Evolutionary conservation across 2,888 invertebrate species (phyloP).

Genomic region (Drosophila multiciliata): DNA sequence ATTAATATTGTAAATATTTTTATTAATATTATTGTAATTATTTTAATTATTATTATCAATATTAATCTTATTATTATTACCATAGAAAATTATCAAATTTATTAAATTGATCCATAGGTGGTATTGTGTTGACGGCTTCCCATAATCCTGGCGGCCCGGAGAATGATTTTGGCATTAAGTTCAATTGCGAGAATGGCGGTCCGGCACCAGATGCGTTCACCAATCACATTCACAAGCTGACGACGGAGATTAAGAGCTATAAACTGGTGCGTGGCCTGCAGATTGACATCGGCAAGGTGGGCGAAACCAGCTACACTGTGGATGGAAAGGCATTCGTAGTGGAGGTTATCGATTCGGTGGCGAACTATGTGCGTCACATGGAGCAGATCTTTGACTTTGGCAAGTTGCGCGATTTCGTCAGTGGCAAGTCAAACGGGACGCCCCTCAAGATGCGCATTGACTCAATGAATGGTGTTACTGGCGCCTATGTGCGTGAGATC

Average conservation of each 20-base stretch:
- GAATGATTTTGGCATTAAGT: slow-evolving; percentile 99
- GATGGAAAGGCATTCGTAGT: slow-evolving; percentile 90
- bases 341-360: slow-evolving; percentile 95
- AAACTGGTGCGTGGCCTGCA: slow-evolving; percentile 91
- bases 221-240: slow-evolving; percentile 93
- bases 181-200: slow-evolving; percentile 98
- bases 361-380: slow-evolving; percentile 95
- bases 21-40: neutral
- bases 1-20: neutral
- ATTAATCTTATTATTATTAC: neutral
- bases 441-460: slow-evolving; percentile 95
- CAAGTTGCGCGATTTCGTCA: slow-evolving; percentile 90
- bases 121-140: slow-evolving; percentile 98
- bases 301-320: slow-evolving; percentile 87
- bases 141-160: slow-evolving; percentile 99
- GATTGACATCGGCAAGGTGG: slow-evolving; percentile 91
- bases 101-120: slow-evolving; percentile 87
- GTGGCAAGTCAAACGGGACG: slow-evolving; percentile 88
- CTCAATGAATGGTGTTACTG: slow-evolving; percentile 98
- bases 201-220: slow-evolving; percentile 97
- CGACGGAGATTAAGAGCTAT: slow-evolving; percentile 92
- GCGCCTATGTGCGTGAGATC: slow-evolving; percentile 96
- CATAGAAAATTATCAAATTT: neutral
- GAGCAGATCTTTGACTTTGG: slow-evolving; percentile 98
- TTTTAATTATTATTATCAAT: neutral